Evolutionary conservation across 2,888 invertebrate genomes (phyloP).

Genomic region (Chloroclysta siterata): DNA sequence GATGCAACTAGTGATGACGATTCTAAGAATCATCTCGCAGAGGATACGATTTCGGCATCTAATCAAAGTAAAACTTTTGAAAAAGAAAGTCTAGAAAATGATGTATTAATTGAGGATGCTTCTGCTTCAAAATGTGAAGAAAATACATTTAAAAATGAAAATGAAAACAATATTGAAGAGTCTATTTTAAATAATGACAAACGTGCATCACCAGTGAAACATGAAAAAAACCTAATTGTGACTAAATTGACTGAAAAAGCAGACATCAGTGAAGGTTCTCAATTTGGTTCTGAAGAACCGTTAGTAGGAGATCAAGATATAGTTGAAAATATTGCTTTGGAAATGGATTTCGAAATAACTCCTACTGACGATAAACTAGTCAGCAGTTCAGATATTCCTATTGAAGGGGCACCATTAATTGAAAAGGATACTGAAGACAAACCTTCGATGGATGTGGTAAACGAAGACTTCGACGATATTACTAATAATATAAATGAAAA

Average conservation of each 20-base stretch:
- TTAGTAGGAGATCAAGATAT: not conserved
- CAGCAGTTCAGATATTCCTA: not conserved
- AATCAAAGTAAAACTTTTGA: not conserved
- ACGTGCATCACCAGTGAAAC: not conserved
- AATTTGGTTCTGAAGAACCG: not conserved
- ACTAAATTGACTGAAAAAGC: not conserved
- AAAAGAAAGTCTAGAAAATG: not conserved
- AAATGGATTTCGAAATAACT: not conserved
- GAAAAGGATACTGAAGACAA: not conserved
- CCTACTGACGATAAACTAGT: not conserved
- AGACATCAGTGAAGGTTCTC: not conserved
- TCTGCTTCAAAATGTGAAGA: not conserved
- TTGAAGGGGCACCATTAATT: not conserved
- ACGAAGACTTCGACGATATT: not conserved
- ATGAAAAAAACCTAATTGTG: constrained; percentile 1
- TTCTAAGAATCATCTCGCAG: not conserved
- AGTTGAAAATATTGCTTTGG: not conserved
- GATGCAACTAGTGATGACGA: constrained; percentile 11
- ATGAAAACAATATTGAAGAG: not conserved
- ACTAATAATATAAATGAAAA: not conserved
- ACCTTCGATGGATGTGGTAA: not conserved
- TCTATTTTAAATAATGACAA: constrained; percentile 3
- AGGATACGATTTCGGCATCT: not conserved
- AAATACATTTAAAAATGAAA: not conserved
- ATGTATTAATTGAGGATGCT: not conserved